Base-by-base conservation (phyloP, 2,888 invertebrate genomes). In the Oscheius onirici region DNA sequence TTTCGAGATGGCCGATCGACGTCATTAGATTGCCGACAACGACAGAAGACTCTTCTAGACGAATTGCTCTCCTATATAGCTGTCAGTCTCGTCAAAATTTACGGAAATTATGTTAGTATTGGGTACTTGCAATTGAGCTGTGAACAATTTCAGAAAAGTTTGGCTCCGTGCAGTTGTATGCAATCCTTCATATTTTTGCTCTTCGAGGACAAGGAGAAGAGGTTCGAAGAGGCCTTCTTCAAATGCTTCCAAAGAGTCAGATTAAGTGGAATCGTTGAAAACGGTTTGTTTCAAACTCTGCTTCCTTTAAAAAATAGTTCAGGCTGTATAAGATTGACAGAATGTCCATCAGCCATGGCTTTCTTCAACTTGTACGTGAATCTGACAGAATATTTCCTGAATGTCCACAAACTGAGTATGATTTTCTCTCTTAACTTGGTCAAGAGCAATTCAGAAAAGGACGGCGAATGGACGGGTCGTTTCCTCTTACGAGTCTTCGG, bases 191-290 rank as follows among this genome's bases (percentile, higher is more conserved):
- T 63, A 26, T 63, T 63, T 28, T 26, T 63, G 49, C 63, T 63
- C n/a, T 63, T 63, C 34, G 28, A 46, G 13, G 63, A 49, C 46
- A 46, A 63, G n/a, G 58, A 58, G 58, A 58, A 58, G 24, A 58
- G 41, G 20, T 58, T 40, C 41, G 58, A 58, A 58, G 58, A 58
- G 17, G 6, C 41, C n/a, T 58, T 58, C 2, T 13, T 58, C 41
- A 58, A 58, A 58, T 41, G 58, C 43, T 58, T 58, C 13, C 40
- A 58, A 58, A 41, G 2, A 11, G 15, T 58, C 6, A 40, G 20
- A 58, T 17, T 11, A 41, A 41, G 10, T 22, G 40, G 40, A 15
- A 55, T 3, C 3, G n/a, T 58, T 3, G 58, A 40, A 20, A 17
- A 40, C 17, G 24, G 24, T 58, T 20, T 17, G 46, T 13, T 46